These are phyloP conservation scores for Hippocampus zosterae DNA, from an alignment of 2,113 vertebrate genomes.

Conservation along the genomic window DNA sequence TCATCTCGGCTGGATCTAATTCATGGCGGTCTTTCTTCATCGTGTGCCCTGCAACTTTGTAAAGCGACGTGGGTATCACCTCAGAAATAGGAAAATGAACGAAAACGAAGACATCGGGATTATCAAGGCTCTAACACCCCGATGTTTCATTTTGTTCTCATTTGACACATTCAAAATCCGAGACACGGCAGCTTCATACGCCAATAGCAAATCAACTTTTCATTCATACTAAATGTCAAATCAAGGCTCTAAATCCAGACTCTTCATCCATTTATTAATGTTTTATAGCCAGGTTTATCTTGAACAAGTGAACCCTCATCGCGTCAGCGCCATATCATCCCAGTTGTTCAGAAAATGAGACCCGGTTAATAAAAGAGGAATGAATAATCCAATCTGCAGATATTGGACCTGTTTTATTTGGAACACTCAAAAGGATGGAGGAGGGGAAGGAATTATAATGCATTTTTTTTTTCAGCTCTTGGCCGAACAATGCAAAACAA, in stretches of 20 bases:
- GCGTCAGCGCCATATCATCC: constrained; percentile 40
- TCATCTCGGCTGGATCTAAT: constrained; percentile 42
- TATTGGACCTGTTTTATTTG: constrained; percentile 46
- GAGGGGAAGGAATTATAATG: constrained; percentile 8
- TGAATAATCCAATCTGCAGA: constrained; percentile 49
- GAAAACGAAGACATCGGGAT: constrained; percentile 17
- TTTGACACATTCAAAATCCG: constrained; percentile 32
- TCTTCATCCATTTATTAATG: constrained; percentile 51
- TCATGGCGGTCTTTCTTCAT: constrained; percentile 32
- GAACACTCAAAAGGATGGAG: constrained; percentile 6
- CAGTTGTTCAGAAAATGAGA: constrained; percentile 34
- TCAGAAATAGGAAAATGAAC: not conserved
- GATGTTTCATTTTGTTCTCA: constrained; percentile 49
- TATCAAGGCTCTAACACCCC: constrained; percentile 9
- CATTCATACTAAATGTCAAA: constrained; percentile 59
- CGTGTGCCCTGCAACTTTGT: constrained; percentile 32
- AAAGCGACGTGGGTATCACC: constrained; percentile 5
- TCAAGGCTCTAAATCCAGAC: constrained; percentile 29
- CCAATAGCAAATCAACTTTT: constrained; percentile 53
- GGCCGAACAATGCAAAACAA: constrained; percentile 49
- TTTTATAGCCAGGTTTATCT: constrained; percentile 46
- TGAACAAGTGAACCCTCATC: constrained; percentile 37
- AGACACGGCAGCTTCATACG: constrained; percentile 15
- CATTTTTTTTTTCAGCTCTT: constrained; percentile 23
- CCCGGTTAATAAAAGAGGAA: constrained; percentile 42